phyloP scores from a whole-genome alignment of 1,140 invertebrate species.

The Platyscapa corneri region DNA sequence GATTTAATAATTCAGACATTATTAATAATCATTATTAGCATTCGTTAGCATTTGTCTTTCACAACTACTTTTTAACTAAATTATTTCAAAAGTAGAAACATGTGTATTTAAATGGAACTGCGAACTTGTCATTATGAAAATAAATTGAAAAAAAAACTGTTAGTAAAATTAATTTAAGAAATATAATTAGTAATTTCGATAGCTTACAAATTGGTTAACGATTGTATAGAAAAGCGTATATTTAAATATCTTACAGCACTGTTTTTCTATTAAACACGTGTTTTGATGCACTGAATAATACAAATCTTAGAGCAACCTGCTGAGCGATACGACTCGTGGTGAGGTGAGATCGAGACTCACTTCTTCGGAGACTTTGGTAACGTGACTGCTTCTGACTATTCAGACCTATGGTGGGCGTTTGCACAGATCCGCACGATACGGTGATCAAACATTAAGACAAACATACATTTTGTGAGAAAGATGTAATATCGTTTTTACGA shows the following conservation, averaged over 20 bases:
- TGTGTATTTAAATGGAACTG: neutral
- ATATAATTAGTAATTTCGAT: neutral
- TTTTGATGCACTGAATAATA: neutral
- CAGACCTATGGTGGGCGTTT: conserved; percentile 11
- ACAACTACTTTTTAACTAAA: neutral
- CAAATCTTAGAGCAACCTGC: neutral
- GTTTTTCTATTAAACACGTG: neutral
- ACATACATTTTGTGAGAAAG: neutral
- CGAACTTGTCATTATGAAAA: neutral
- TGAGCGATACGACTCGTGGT: conserved; percentile 9
- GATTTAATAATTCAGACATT: neutral
- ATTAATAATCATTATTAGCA: neutral
- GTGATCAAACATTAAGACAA: conserved; percentile 13
- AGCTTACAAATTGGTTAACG: neutral
- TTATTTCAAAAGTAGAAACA: neutral
- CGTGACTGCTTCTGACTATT: neutral
- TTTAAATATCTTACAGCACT: neutral
- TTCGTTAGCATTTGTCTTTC: neutral
- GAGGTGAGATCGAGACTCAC: conserved; percentile 31
- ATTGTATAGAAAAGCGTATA: neutral
- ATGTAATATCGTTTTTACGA: neutral
- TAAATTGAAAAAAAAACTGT: neutral
- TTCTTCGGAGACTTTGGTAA: conserved; percentile 3
- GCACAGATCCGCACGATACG: neutral
- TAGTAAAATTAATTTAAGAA: neutral